Evolutionary conservation across 2,113 vertebrate genomes (phyloP), one percentile per base, ranked within the genome.

Genomic region (Leucoraja erinaceus): DNA sequence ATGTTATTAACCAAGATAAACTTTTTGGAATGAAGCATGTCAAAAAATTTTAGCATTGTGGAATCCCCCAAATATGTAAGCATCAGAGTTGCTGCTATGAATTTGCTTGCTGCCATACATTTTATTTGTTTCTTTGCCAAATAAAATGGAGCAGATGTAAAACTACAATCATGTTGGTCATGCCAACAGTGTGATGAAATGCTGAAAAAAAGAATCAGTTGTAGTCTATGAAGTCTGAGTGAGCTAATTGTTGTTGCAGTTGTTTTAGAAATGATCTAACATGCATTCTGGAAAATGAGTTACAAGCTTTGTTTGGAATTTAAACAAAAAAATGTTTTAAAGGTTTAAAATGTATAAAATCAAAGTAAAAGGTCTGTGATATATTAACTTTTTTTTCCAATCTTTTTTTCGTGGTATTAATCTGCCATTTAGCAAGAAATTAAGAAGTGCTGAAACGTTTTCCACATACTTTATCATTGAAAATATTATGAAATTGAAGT

Each of bases 61-160:
- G 38, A 91, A 4, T 33, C 20, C 83, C 59, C 83, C n/a, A 63
- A 88, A 9, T 72, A 47, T 22, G 10, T 38, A 91, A 72, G 68
- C 20, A 54, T 28, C 25, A 38, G 90, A 74, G 90, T 91, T 70
- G 33, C 38, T 72, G 9, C 20, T 54, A 74, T 91, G 68, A 91
- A 47, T 70, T 72, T 70, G 47, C 7, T 25, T 22, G 18, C 66
- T 12, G 10, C 3, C 33, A 72, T 91, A 54, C 18, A 72, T 54
- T 72, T 54, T 74, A 72, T 31, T 72, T 91, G 61, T 91, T 31
- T 18, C 22, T 72, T 91, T 90, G 47, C 54, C 8, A 12, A 91
- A 91, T 91, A 91, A 74, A 91, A 91, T 74, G 66, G 59, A 91
- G 66, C 66, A 91, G 66, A 38, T 91, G 90, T 91, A 54, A 72